These are phyloP conservation scores for Tanytarsus gracilentus DNA, from an alignment of 2,888 invertebrate species.

Conservation along the genomic window DNA sequence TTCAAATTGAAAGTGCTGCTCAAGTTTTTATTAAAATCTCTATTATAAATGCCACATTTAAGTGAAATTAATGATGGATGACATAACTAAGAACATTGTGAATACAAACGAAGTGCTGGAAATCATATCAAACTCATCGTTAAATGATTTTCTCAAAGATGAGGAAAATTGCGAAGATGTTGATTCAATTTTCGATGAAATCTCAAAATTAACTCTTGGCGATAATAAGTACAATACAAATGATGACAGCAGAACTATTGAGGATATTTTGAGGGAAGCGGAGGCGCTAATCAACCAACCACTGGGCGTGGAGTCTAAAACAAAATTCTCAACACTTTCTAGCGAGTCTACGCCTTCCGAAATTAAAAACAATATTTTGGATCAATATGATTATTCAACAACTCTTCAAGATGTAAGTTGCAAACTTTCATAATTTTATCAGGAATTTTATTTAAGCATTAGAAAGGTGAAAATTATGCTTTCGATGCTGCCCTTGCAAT, in stretches of 20 bases:
- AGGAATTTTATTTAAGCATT: background rate
- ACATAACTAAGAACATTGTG: background rate
- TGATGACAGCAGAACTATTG: conserved; percentile 47
- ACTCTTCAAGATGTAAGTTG: conserved; percentile 13
- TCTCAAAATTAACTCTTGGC: conserved; percentile 48
- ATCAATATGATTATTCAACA: conserved; percentile 13
- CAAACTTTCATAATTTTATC: background rate
- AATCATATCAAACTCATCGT: conserved; percentile 23
- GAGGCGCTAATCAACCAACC: conserved; percentile 44
- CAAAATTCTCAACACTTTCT: background rate
- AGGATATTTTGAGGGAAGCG: conserved; percentile 51
- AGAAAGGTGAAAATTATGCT: conserved; percentile 34
- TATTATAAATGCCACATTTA: too few relatives aligned
- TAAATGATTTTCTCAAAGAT: conserved; percentile 33
- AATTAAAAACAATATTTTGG: background rate
- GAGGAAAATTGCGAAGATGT: conserved; percentile 47
- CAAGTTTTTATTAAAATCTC: too few relatives aligned
- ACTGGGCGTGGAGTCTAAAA: conserved; percentile 29
- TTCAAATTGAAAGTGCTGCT: too few relatives aligned
- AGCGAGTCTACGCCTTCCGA: background rate
- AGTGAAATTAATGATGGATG: conserved; percentile 8
- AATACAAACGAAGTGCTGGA: background rate
- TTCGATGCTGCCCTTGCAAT: conserved; percentile 48
- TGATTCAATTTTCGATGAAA: conserved; percentile 59
- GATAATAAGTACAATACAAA: conserved; percentile 32